Percentiles rank a stretch among this genome's conserved stretches.
phyloP scores from a whole-genome alignment of 2,888 invertebrate species.

The Euzophera pinguis region DNA sequence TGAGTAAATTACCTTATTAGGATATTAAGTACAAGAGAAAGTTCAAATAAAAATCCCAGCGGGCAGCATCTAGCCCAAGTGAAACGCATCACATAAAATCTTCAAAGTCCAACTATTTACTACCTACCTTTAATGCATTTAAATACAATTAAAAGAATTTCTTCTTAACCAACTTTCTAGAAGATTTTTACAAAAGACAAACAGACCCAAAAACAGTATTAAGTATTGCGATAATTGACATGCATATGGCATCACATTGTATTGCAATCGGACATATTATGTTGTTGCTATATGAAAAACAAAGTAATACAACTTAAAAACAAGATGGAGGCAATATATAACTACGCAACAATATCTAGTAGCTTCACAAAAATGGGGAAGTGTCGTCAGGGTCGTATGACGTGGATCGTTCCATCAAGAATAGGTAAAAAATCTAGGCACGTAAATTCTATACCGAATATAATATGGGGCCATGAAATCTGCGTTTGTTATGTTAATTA shows the following conservation, averaged over 20 bases:
- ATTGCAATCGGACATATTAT: not conserved
- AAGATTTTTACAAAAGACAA: not conserved
- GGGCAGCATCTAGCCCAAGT: too few relatives aligned
- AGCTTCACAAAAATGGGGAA: slow-evolving; percentile 28
- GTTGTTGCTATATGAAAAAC: not conserved
- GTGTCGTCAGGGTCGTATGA: slow-evolving; percentile 32
- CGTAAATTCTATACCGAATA: slow-evolving; percentile 14
- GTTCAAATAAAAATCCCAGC: too few relatives aligned
- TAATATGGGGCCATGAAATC: slow-evolving; percentile 12
- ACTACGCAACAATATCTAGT: slow-evolving; percentile 20
- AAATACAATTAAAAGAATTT: too few relatives aligned
- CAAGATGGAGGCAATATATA: slow-evolving; percentile 20
- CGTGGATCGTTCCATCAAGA: slow-evolving; percentile 26
- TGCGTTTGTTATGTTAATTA: slow-evolving; percentile 4
- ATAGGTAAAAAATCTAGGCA: slow-evolving; percentile 22
- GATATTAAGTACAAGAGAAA: too few relatives aligned
- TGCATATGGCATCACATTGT: slow-evolving; percentile 1
- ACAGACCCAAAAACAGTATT: not conserved
- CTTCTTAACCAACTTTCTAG: not conserved
- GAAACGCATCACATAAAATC: too few relatives aligned
- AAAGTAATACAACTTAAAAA: not conserved
- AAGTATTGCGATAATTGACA: not conserved
- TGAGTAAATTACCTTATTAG: too few relatives aligned
- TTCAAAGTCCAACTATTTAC: too few relatives aligned
- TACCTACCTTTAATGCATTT: too few relatives aligned